These are phyloP conservation scores for Stomorhina lunata DNA, from an alignment of 2,888 invertebrate species.

Conservation along the genomic window DNA sequence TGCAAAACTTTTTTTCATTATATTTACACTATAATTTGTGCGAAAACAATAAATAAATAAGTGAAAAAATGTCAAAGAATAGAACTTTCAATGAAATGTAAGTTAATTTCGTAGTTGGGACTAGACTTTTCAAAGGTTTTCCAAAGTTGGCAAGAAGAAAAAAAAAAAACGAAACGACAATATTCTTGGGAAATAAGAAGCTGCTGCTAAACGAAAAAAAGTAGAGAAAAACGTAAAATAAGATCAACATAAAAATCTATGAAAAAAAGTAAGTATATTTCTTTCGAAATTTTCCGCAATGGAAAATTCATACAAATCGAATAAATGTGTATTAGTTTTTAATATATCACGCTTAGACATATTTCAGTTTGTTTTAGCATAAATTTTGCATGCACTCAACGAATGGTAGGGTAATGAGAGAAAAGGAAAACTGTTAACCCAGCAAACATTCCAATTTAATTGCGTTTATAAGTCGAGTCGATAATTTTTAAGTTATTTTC, in stretches of 20 bases:
- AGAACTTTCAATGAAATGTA: slow-evolving; percentile 8
- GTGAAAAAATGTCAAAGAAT: background rate
- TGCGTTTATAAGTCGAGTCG: too few species aligned
- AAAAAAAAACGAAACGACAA: slow-evolving; percentile 34
- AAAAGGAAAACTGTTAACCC: slow-evolving; percentile 18
- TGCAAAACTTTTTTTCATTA: slow-evolving; percentile 39
- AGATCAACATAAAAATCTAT: slow-evolving; percentile 1
- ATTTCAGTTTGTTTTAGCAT: slow-evolving; percentile 36
- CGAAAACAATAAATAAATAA: slow-evolving; percentile 23
- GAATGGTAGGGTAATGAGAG: slow-evolving; percentile 24
- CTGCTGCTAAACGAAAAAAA: background rate
- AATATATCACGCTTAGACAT: slow-evolving; percentile 41
- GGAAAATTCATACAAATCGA: background rate
- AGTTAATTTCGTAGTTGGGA: background rate
- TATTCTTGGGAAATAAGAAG: slow-evolving; percentile 25
- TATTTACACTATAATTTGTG: slow-evolving; percentile 34
- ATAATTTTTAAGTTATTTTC: too few species aligned
- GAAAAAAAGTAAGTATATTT: slow-evolving; percentile 32
- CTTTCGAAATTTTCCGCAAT: background rate
- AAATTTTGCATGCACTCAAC: slow-evolving; percentile 36
- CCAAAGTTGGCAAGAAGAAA: background rate
- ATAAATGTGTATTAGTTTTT: slow-evolving; percentile 29
- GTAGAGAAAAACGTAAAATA: background rate
- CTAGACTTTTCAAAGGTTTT: slow-evolving; percentile 33
- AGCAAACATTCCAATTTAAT: slow-evolving; percentile 36